Evolutionary conservation across 2,797 vertebrate species (phyloP).

Genomic region (Lophura swinhoii): DNA sequence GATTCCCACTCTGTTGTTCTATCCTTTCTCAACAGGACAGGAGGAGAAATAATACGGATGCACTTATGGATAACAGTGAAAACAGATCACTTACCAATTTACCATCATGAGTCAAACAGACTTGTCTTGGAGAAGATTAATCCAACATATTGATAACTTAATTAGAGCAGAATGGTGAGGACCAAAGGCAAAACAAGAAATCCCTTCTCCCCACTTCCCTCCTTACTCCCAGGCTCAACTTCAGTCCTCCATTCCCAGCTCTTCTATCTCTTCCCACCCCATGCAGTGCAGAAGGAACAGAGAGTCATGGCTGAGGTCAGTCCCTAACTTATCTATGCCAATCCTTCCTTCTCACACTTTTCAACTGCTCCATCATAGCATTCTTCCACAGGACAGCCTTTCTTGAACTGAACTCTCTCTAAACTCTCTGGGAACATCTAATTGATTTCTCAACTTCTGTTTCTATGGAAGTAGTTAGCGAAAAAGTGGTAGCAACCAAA

Average conservation of each 20-base stretch:
- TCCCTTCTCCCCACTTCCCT: not conserved
- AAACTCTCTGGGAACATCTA: not conserved
- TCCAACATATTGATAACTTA: not conserved
- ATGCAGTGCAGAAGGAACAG: not conserved
- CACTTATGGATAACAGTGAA: not conserved
- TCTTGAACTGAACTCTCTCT: not conserved
- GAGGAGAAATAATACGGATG: not conserved
- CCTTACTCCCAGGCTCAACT: not conserved
- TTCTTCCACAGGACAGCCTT: not conserved
- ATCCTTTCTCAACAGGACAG: not conserved
- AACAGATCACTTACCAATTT: not conserved
- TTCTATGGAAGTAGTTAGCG: not conserved
- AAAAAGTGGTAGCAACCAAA: not conserved
- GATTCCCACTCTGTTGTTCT: not conserved
- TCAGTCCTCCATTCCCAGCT: not conserved
- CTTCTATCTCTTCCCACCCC: not conserved
- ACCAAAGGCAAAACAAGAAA: not conserved
- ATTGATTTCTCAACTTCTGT: not conserved
- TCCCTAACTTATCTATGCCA: not conserved
- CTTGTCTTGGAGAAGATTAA: not conserved
- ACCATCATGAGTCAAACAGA: not conserved
- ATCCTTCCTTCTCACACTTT: not conserved
- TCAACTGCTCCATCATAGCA: rapidly evolving
- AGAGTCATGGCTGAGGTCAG: not conserved
- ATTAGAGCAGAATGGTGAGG: not conserved